phyloP scores from a whole-genome alignment of 2,113 vertebrate species.

The Osmerus mordax region DNA sequence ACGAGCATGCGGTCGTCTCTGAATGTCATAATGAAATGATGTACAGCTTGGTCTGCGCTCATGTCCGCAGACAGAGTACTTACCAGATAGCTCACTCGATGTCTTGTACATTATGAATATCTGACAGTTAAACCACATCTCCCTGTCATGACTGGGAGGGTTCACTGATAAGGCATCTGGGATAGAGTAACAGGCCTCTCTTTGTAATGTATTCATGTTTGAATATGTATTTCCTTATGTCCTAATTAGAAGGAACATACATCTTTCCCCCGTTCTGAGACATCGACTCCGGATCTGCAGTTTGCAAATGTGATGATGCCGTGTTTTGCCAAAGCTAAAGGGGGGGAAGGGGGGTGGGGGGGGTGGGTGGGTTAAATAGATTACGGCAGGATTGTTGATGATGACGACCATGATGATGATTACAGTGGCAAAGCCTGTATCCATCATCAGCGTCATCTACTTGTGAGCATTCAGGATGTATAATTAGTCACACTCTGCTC shows the following conservation, averaged over 20 bases:
- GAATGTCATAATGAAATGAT: too few species aligned
- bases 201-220: conserved; percentile 26
- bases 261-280: conserved; percentile 36
- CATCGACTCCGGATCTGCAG: conserved; percentile 7
- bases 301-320: conserved; percentile 42
- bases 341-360: conserved; percentile 13
- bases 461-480: conserved; percentile 3
- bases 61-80: too few species aligned
- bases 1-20: too few species aligned
- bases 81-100: too few species aligned
- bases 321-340: conserved; percentile 37
- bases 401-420: conserved; percentile 60
- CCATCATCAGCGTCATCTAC: conserved; percentile 44
- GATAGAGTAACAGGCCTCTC: conserved; percentile 1
- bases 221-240: conserved; percentile 32
- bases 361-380: conserved; percentile 5
- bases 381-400: conserved; percentile 47
- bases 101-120: too few species aligned
- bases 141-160: neutral
- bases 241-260: conserved; percentile 49
- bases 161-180: neutral
- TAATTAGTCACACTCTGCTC: conserved; percentile 37
- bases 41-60: too few species aligned
- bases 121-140: neutral
- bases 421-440: conserved; percentile 40